Base-by-base conservation (phyloP, 1,140 invertebrate genomes). In the Drosophila pectinifera region DNA sequence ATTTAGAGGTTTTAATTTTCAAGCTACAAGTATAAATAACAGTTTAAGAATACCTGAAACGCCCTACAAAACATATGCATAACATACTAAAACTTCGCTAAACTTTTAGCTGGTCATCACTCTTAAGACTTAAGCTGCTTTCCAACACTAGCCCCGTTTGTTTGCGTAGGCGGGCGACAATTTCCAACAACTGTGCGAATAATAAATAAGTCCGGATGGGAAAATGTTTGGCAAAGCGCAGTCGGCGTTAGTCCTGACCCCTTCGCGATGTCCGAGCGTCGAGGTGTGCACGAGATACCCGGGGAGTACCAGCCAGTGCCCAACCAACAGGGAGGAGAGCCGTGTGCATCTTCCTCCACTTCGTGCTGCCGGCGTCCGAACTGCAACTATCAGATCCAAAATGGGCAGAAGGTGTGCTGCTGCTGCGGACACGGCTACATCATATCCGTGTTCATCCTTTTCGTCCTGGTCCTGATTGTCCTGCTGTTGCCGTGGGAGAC, bases 131-230 rank as follows among this genome's bases (percentile, higher is more conserved):
- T 11, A 1, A 6, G 3, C 7, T 8, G 43, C 43, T 88, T 20
- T n/a, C 5, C 76, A 88, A 22, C 63, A 86, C 79, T 70, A 18
- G 0, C 6, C 4, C n/a, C 24, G 13, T 78, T 86, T 76, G 83
- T 67, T 88, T 83, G 79, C 67, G 59, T 80, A 31, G 73, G 77
- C 55, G 76, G 78, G 59, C 63, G 46, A 5, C 26, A 0, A 76
- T 88, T 86, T 26, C 41, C 57, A 61, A 83, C 83, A 88, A 73
- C 83, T 88, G 83, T 69, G 46, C 70, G 83, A 89, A 88, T 88
- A 88, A 80, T 89, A 89, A 78, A 89, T 89, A 63, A 67, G 57
- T 65, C 45, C 14, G 41, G 49, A n/a, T 73, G 45, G 31, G 74
- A 46, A 77, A 73, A 65, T 70, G 46, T 43, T 53, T 67, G 46